phyloP scores from a whole-genome alignment of 2,888 invertebrate species.

The Callyntrura sp. region DNA sequence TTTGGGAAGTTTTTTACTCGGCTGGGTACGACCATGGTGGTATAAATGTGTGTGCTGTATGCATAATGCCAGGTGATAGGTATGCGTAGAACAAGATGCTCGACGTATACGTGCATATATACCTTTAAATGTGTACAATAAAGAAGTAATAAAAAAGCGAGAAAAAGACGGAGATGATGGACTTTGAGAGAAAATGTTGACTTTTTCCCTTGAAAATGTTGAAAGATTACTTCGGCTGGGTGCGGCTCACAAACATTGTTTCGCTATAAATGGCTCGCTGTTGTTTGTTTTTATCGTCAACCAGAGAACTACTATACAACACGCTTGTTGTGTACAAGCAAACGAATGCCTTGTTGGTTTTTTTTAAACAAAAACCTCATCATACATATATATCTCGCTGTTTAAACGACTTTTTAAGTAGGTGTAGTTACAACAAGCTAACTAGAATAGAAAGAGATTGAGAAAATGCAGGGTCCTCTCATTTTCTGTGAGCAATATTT shows the following conservation, averaged over 20 bases:
- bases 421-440: constrained; percentile 57
- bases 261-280: constrained; percentile 62
- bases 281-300: constrained; percentile 72
- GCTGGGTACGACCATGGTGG: neutral
- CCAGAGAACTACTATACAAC: constrained; percentile 45
- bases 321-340: constrained; percentile 36
- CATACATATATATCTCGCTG: neutral
- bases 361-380: neutral
- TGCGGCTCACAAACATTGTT: constrained; percentile 60
- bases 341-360: neutral
- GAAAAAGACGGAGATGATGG: constrained; percentile 44
- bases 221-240: constrained; percentile 74
- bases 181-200: constrained; percentile 39
- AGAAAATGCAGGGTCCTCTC: constrained; percentile 29
- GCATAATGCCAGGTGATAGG: no score
- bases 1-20: neutral
- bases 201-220: constrained; percentile 71
- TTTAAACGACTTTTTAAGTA: constrained; percentile 67
- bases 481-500: neutral
- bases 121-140: constrained; percentile 7
- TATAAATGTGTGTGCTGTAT: neutral
- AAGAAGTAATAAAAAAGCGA: constrained; percentile 57
- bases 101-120: neutral
- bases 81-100: no score
- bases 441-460: constrained; percentile 34